Conservation (phyloP, 2,113 vertebrate species). For the Cardinalis cardinalis region DNA sequence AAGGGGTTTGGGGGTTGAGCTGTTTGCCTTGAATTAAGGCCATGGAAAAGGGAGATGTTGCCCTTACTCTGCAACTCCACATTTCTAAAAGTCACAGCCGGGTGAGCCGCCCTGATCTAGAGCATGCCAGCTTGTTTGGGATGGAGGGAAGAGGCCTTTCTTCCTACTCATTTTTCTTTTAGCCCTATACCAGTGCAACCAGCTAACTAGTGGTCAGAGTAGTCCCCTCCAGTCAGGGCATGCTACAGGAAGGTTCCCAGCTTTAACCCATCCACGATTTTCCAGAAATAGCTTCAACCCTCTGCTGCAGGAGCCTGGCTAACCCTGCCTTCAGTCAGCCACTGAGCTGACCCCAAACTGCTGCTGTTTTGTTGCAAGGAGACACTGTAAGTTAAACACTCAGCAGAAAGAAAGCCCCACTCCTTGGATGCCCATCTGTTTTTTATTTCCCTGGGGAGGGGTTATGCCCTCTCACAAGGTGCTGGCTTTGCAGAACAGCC, state of each 20-base stretch:
- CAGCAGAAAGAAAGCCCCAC: neutral
- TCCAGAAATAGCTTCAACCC: neutral
- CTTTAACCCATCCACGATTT: neutral
- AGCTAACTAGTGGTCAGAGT: neutral
- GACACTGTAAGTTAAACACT: neutral
- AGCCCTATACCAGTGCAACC: neutral
- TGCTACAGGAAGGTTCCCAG: neutral
- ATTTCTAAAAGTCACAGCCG: neutral
- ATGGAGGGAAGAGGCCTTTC: neutral
- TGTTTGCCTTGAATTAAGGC: neutral
- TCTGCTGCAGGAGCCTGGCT: neutral
- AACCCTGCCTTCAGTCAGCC: neutral
- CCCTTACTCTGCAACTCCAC: neutral
- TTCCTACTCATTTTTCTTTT: neutral
- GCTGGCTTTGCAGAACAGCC: slow-evolving; percentile 10
- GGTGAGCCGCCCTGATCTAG: neutral
- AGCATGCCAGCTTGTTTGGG: neutral
- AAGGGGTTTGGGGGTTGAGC: neutral
- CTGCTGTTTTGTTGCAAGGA: neutral
- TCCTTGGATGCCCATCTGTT: slow-evolving; percentile 7
- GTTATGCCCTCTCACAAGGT: neutral
- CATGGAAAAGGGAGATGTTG: neutral
- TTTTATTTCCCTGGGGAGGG: slow-evolving; percentile 16
- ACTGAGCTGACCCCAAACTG: neutral
- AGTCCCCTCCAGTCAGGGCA: neutral